These are phyloP conservation scores for Gymnocheta viridis DNA, from an alignment of 2,888 invertebrate species.

Conservation along the genomic window DNA sequence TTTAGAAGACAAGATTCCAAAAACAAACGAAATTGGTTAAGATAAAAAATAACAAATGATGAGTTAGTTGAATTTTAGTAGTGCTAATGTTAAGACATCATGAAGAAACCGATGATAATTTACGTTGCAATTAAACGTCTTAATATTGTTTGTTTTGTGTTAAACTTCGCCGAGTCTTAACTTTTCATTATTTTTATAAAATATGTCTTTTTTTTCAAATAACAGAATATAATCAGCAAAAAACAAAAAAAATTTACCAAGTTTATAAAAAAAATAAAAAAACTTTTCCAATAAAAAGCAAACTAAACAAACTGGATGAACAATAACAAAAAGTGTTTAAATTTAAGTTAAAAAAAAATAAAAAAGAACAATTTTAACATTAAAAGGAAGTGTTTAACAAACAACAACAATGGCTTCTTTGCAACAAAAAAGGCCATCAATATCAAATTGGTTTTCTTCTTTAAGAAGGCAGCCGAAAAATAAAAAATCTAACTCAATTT, in stretches of 20 bases:
- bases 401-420: slow-evolving; percentile 76
- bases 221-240: slow-evolving; percentile 26
- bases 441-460: slow-evolving; percentile 92
- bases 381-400: slow-evolving; percentile 54
- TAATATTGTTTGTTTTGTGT: slow-evolving; percentile 61
- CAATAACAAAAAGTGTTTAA: slow-evolving; percentile 8
- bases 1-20: slow-evolving; percentile 5
- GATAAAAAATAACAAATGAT: slow-evolving; percentile 14
- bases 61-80: slow-evolving; percentile 37
- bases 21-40: slow-evolving; percentile 20
- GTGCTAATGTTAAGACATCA: slow-evolving; percentile 52
- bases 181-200: slow-evolving; percentile 2
- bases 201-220: slow-evolving; percentile 2
- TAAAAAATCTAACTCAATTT: slow-evolving; percentile 74
- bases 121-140: slow-evolving; percentile 1
- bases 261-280: background rate
- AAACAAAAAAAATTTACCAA: slow-evolving; percentile 28
- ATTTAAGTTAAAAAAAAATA: background rate
- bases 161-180: background rate
- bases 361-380: slow-evolving; percentile 34
- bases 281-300: background rate
- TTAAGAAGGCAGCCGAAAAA: slow-evolving; percentile 84
- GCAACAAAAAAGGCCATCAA: slow-evolving; percentile 86
- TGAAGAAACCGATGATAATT: slow-evolving; percentile 16
- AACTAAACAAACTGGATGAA: slow-evolving; percentile 17